Evolutionary conservation across 2,888 invertebrate species (phyloP).

Genomic region (Gandaritis pyraliata): DNA sequence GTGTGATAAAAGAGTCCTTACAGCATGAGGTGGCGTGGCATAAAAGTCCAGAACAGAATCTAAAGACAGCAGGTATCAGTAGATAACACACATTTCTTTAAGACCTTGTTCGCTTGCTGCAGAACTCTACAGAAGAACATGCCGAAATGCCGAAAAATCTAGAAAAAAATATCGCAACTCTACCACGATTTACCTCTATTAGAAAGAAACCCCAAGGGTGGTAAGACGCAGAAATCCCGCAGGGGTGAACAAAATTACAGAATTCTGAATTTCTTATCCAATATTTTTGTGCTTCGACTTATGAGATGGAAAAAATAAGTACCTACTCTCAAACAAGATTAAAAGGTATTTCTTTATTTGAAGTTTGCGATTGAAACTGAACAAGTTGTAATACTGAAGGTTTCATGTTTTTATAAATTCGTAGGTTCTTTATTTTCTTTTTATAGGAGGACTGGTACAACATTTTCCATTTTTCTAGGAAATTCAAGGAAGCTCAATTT

Average conservation of each 20-base stretch:
- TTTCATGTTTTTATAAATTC: too few species aligned
- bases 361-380: not conserved
- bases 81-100: too few species aligned
- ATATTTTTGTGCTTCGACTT: constrained; percentile 32
- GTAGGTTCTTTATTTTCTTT: too few species aligned
- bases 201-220: constrained; percentile 64
- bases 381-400: too few species aligned
- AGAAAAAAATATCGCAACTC: not conserved
- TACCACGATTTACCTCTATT: not conserved
- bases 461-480: too few species aligned
- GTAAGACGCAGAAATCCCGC: constrained; percentile 48
- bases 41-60: too few species aligned
- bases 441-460: too few species aligned
- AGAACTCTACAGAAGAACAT: not conserved
- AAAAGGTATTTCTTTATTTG: not conserved
- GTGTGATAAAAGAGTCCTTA: too few species aligned
- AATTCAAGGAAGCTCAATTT: too few species aligned
- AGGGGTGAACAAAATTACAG: constrained; percentile 40
- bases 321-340: constrained; percentile 34
- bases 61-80: too few species aligned
- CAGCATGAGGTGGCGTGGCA: too few species aligned
- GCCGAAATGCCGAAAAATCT: not conserved
- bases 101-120: too few species aligned
- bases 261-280: constrained; percentile 40
- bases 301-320: constrained; percentile 36